Evolutionary conservation across 2,113 vertebrate genomes (phyloP).

Genomic region (Caloenas nicobarica): DNA sequence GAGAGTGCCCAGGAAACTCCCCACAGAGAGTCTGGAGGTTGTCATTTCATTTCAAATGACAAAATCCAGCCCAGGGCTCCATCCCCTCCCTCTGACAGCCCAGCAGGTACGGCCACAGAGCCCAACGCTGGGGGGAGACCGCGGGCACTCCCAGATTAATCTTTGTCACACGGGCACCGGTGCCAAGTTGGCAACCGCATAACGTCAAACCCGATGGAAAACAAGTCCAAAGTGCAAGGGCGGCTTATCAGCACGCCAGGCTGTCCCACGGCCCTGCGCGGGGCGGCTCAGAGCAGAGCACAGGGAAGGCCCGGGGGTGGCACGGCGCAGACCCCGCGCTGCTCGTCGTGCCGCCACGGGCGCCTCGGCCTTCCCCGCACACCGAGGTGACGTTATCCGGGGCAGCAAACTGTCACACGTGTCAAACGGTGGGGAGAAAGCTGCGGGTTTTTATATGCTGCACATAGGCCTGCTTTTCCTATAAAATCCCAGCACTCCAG

Average conservation of each 20-base stretch:
- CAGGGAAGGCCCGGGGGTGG: not conserved
- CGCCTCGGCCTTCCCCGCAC: not conserved
- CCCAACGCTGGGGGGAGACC: not conserved
- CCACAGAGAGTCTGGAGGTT: not conserved
- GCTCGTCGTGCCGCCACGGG: fast-evolving
- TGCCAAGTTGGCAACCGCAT: not conserved
- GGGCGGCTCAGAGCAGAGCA: not conserved
- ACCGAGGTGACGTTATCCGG: fast-evolving
- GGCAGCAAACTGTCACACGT: not conserved
- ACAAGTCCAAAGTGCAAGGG: not conserved
- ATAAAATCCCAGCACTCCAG: no score
- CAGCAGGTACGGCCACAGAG: not conserved
- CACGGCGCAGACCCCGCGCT: not conserved
- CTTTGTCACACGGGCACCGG: not conserved
- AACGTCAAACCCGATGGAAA: not conserved
- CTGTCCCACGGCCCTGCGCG: not conserved
- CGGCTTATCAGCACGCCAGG: fast-evolving
- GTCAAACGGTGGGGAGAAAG: not conserved
- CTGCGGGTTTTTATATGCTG: not conserved
- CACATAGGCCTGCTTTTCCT: not conserved
- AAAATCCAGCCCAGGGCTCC: not conserved
- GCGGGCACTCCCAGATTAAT: not conserved
- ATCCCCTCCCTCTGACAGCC: not conserved
- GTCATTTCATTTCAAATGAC: not conserved
- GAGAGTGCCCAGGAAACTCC: not conserved